phyloP scores from a whole-genome alignment of 2,888 invertebrate genomes.

The Agrenia bidenticulata region DNA sequence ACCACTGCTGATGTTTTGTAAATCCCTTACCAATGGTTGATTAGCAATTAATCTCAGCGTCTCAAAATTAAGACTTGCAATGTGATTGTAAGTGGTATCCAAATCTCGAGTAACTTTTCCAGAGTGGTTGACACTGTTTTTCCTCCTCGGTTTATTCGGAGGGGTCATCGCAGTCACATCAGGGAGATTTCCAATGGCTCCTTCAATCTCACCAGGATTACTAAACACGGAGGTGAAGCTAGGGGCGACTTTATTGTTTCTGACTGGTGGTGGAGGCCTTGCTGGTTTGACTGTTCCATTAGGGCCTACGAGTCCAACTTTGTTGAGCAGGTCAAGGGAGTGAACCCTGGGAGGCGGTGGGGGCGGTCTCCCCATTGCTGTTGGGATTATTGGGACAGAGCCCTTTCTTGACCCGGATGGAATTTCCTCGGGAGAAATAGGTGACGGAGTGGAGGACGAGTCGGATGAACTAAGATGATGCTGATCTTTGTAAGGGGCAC shows the following conservation, averaged over 20 bases:
- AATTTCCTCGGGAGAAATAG: slow-evolving; percentile 21
- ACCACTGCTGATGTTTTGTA: neutral
- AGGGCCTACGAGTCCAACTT: slow-evolving; percentile 34
- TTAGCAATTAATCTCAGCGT: slow-evolving; percentile 51
- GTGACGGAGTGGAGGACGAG: neutral
- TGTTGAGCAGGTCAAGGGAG: slow-evolving; percentile 49
- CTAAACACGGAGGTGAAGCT: slow-evolving; percentile 52
- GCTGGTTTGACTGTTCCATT: slow-evolving; percentile 44
- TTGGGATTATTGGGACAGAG: slow-evolving; percentile 12
- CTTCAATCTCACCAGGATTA: slow-evolving; percentile 23
- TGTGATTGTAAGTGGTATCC: slow-evolving; percentile 48
- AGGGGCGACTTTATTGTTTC: slow-evolving; percentile 48
- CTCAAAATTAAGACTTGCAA: slow-evolving; percentile 50
- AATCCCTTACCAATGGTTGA: slow-evolving; percentile 47
- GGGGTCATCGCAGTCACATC: slow-evolving; percentile 30
- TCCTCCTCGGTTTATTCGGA: slow-evolving; percentile 50
- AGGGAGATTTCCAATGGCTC: neutral
- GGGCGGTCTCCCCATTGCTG: slow-evolving; percentile 42
- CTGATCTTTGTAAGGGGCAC: slow-evolving; percentile 1
- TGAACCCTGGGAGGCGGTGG: slow-evolving; percentile 52
- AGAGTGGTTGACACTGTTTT: slow-evolving; percentile 33
- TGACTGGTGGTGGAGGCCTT: slow-evolving; percentile 50
- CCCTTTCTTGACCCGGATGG: slow-evolving; percentile 30
- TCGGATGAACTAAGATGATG: neutral
- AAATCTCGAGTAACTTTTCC: slow-evolving; percentile 30